Conservation (phyloP, 1,140 invertebrate species). For the Scaptomyza montana region DNA sequence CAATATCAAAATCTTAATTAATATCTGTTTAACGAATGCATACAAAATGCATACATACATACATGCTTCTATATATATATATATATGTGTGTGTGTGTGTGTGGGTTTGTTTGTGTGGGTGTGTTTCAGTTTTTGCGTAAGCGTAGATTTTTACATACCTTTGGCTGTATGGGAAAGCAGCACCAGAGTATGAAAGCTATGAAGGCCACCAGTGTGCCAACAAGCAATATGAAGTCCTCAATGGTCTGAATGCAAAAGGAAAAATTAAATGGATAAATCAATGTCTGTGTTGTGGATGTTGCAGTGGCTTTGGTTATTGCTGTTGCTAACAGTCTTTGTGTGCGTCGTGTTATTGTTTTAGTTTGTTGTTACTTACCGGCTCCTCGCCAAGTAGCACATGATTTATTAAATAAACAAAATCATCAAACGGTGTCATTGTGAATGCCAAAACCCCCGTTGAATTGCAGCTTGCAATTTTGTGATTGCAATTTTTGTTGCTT, state of each 20-base stretch:
- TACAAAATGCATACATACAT: constrained; percentile 10
- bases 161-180: constrained; percentile 87
- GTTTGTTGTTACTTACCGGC: constrained; percentile 84
- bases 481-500: constrained; percentile 13
- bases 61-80: constrained; percentile 6
- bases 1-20: constrained; percentile 5
- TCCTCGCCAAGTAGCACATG: constrained; percentile 86
- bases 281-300: background rate
- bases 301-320: constrained; percentile 2
- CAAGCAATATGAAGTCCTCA: constrained; percentile 87
- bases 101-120: constrained; percentile 4
- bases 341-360: constrained; percentile 5
- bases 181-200: constrained; percentile 87
- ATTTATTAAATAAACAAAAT: constrained; percentile 86
- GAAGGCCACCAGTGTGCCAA: constrained; percentile 87
- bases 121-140: constrained; percentile 13
- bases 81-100: constrained; percentile 2
- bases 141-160: constrained; percentile 71
- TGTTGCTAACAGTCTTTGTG: background rate
- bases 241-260: constrained; percentile 84
- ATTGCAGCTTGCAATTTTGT: constrained; percentile 37
- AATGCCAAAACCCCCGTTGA: constrained; percentile 14
- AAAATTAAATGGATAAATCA: constrained; percentile 1
- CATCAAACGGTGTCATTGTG: constrained; percentile 86
- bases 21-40: background rate